A percentile compares a stretch with the other conserved stretches of the same genome.
These are phyloP conservation scores for Drosophila setosimentum DNA, from an alignment of 2,888 invertebrate species.

Conservation along the genomic window DNA sequence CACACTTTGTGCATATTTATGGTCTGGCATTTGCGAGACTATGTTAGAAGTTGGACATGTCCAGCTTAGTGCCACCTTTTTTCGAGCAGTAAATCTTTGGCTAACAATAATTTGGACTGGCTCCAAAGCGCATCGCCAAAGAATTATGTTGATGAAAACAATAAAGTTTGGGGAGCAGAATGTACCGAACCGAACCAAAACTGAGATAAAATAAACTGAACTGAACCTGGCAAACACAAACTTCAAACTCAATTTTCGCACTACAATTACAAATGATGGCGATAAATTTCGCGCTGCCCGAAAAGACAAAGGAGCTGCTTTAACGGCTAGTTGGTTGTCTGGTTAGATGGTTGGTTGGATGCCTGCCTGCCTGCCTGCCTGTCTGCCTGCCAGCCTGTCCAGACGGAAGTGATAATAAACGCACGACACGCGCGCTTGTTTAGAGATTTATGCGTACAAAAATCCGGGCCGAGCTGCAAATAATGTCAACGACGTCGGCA, in stretches of 20 bases:
- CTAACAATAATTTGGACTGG: conserved; percentile 75
- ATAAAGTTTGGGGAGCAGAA: conserved; percentile 58
- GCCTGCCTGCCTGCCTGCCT: conserved; percentile 4
- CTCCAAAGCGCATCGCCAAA: conserved; percentile 71
- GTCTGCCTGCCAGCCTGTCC: conserved; percentile 14
- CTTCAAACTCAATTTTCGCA: conserved; percentile 80
- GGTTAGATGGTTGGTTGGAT: conserved; percentile 30
- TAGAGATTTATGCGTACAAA: conserved; percentile 77
- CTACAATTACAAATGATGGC: conserved; percentile 83
- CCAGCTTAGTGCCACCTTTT: conserved; percentile 73
- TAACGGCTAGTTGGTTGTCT: conserved; percentile 33
- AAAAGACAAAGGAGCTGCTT: conserved; percentile 69
- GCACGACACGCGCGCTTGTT: conserved; percentile 79
- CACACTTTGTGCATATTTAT: conserved; percentile 54
- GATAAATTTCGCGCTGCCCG: conserved; percentile 74
- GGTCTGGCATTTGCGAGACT: conserved; percentile 57
- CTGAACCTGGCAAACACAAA: conserved; percentile 35
- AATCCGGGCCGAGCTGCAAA: conserved; percentile 67
- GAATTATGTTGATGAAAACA: conserved; percentile 79
- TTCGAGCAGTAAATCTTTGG: conserved; percentile 67
- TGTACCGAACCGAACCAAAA: conserved; percentile 17
- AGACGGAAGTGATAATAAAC: conserved; percentile 78
- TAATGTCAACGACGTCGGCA: conserved; percentile 68
- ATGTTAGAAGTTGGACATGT: conserved; percentile 55
- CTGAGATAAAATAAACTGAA: conserved; percentile 9